Conservation (phyloP, 2,113 vertebrate genomes). For the Entelurus aequoreus region DNA sequence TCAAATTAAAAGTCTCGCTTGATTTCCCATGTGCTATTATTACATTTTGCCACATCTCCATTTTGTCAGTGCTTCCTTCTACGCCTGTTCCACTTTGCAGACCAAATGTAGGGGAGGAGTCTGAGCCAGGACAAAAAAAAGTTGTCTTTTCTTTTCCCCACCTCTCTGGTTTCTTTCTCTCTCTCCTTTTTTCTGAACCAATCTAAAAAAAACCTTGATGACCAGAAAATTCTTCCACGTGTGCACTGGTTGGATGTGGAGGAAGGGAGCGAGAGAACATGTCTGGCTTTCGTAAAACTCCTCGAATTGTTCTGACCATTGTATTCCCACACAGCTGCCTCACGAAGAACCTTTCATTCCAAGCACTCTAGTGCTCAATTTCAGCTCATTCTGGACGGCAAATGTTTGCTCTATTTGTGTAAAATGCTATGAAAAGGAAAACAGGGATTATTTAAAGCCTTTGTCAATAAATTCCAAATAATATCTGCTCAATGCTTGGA, state of each 20-base stretch:
- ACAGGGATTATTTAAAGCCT: too few relatives aligned
- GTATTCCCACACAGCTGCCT: not conserved
- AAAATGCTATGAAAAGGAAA: not conserved
- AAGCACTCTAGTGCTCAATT: too few relatives aligned
- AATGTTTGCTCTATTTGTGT: not conserved
- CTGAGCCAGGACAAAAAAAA: constrained; percentile 15
- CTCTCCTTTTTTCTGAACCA: constrained; percentile 14
- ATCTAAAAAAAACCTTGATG: constrained; percentile 43
- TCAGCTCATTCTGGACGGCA: not conserved
- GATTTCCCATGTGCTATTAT: constrained; percentile 5
- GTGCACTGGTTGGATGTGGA: constrained; percentile 50
- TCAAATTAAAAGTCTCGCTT: not conserved
- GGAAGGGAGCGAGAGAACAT: constrained; percentile 42
- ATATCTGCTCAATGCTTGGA: not conserved
- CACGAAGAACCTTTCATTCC: too few relatives aligned
- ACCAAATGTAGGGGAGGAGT: constrained; percentile 58
- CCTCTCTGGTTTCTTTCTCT: constrained; percentile 26
- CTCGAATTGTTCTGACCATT: not conserved
- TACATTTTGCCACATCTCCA: constrained; percentile 1
- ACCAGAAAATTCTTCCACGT: constrained; percentile 68
- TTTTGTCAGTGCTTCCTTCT: constrained; percentile 8
- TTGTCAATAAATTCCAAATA: too few relatives aligned
- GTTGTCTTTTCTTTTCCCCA: constrained; percentile 35
- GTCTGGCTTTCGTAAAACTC: constrained; percentile 8
- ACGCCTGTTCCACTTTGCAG: constrained; percentile 27